Evolutionary conservation across 2,113 vertebrate genomes (phyloP), one percentile per base, ranked within the genome.

Genomic region (Oplegnathus fasciatus): DNA sequence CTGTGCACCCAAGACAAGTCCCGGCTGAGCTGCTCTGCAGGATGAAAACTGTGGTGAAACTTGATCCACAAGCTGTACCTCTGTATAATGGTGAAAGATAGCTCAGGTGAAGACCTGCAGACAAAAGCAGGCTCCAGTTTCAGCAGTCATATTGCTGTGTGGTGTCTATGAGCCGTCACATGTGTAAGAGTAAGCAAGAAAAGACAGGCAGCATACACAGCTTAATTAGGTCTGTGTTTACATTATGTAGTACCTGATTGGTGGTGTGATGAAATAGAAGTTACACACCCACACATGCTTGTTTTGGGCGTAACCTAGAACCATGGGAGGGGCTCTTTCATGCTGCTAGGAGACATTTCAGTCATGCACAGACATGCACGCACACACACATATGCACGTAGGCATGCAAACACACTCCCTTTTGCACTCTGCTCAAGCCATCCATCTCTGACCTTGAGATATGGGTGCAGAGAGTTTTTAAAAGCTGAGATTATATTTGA

Each of bases 51-150:
- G 30, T 24, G 70, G 44, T 92, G 89, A 86, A 92, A 91, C 57
- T 42, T 80, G 88, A 92, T 58, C 84, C 71, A 76, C 62, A 34
- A 64, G n/a, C 26, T 86, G 40, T 15, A 54, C 14, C 46, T 67
- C 60, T 90, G n/a, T 55, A n/a, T 37, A 40, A 61, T 42, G 54
- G 32, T 67, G 71, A 89, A 72, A 32, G 52, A 68, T 48, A 68
- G 26, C 73, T 83, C 46, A 46, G 67, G 55, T 78, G n/a, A 70
- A 54, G 52, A 65, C 37, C 18, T 60, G 34, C 64, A 60, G 20
- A 92, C 85, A 84, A 89, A 91, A 88, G 77, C 75, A 40, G 82
- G 30, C 78, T 95, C 90, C 54, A 3, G 74, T 92, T 91, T 90
- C 88, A 90, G 69, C 50, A 40, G 64, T 55, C 55, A 57, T 54